These are phyloP conservation scores for Rapana venosa DNA, from an alignment of 2,888 invertebrate species.

Conservation along the genomic window DNA sequence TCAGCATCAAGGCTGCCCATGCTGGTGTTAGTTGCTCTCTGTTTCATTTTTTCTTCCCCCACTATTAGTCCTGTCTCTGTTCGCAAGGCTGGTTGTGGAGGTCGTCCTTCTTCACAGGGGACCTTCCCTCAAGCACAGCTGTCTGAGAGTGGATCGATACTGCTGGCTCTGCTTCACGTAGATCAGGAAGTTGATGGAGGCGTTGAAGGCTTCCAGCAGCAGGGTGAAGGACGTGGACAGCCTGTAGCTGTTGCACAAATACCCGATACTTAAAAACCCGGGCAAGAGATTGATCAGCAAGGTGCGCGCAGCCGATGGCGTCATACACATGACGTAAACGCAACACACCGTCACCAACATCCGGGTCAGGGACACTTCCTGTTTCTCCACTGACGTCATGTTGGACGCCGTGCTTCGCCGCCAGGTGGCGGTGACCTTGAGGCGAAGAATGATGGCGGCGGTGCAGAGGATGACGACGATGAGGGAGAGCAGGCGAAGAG, in stretches of 20 bases:
- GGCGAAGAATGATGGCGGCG: conserved; percentile 4
- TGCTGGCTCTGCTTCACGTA: conserved; percentile 13
- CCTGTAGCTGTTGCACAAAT: background rate
- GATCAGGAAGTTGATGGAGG: conserved; percentile 4
- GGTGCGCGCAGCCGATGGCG: background rate
- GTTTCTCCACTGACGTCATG: conserved; percentile 25
- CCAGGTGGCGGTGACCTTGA: background rate
- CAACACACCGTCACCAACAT: conserved; percentile 8
- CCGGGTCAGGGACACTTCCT: background rate
- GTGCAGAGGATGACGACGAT: conserved; percentile 25
- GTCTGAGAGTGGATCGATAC: background rate
- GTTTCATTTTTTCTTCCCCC: too few relatives aligned
- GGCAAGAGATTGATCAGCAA: background rate
- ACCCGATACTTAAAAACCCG: background rate
- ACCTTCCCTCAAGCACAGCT: background rate
- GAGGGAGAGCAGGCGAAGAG: background rate
- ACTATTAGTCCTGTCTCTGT: too few relatives aligned
- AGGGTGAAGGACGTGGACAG: background rate
- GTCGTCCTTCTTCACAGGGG: background rate
- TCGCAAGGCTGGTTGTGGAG: background rate
- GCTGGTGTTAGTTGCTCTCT: too few relatives aligned
- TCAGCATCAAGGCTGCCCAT: too few relatives aligned
- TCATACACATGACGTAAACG: background rate
- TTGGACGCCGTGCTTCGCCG: background rate
- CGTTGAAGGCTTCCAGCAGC: background rate